Base-by-base conservation (phyloP, 2,888 invertebrate genomes). In the Cenopis cana region DNA sequence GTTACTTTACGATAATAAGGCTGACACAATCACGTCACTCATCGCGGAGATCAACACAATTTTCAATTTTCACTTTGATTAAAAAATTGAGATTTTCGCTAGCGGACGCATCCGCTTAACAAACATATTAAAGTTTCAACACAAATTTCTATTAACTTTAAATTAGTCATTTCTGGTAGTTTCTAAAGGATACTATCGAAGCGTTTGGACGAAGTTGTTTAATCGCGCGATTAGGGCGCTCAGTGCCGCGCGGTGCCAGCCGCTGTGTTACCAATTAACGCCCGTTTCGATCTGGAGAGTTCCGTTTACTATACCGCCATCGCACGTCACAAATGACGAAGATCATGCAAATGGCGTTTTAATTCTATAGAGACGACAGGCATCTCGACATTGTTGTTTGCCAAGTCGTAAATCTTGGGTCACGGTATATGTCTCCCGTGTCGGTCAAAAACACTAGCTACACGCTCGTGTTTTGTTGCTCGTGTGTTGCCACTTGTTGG, bases 171-270 rank as follows among this genome's bases (percentile, higher is more conserved):
- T 24, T 69, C 69, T 68, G 46, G 5, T 8, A 36, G 12, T 54
- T 46, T 20, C 9, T 24, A 49, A 55, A 11, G 11, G 5, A 24
- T 11, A 2, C 24, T 70, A 75, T 69, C 67, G 69, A 75, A 80
- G 76, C 78, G 79, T 81, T 38, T 78, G 81, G 81, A 78, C 81
- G 79, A 89, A 89, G 85, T 89, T 85, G 85, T 86, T 86, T 84
- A 85, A 88, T 86, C 81, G 85, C 75, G 80, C 84, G 85, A 85
- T 84, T 84, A 86, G 82, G 80, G 82, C 71, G 74, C 60, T 74
- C 76, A 72, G 62, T 78, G 81, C 82, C 85, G 81, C 75, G 79
- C 78, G 73, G 89, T 87, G 82, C 89, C 89, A 77, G 88, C 87
- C 81, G 81, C 88, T 75, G 76, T 75, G 74, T 73, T 73, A 74